phyloP scores from a whole-genome alignment of 64 coral and sea anemone genomes.

The Orbicella faveolata region DNA sequence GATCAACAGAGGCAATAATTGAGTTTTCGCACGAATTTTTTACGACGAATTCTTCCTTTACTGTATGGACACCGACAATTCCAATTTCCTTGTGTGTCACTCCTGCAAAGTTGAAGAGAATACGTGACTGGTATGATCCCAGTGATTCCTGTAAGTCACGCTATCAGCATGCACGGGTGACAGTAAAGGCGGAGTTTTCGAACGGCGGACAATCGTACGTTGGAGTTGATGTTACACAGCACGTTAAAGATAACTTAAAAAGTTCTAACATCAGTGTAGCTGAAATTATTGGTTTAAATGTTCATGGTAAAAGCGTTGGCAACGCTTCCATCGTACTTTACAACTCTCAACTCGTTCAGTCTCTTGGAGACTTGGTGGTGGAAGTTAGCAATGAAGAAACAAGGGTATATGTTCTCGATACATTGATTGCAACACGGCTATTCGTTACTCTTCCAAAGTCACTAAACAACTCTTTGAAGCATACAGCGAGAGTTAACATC shows the following conservation, averaged over 20 bases:
- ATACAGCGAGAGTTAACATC: background rate
- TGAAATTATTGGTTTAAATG: conserved; percentile 4
- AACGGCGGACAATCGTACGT: background rate
- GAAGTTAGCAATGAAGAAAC: conserved; percentile 33
- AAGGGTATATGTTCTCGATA: conserved; percentile 50
- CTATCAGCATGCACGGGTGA: conserved; percentile 64
- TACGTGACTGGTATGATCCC: conserved; percentile 59
- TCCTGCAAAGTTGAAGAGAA: conserved; percentile 39
- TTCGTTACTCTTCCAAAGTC: conserved; percentile 4
- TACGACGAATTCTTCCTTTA: conserved; percentile 20
- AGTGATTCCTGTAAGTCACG: conserved; percentile 46
- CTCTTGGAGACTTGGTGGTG: conserved; percentile 11
- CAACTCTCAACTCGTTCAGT: background rate
- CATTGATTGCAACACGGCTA: background rate
- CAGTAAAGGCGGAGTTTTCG: conserved; percentile 31
- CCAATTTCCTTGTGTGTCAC: conserved; percentile 33
- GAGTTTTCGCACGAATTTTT: conserved; percentile 9
- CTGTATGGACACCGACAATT: conserved; percentile 31
- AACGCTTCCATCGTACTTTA: conserved; percentile 13
- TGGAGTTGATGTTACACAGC: conserved; percentile 49
- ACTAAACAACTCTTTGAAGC: conserved; percentile 29
- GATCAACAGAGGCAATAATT: conserved; percentile 17
- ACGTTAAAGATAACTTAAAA: conserved; percentile 7
- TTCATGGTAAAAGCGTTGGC: conserved; percentile 38
- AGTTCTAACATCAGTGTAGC: conserved; percentile 57